Conservation (phyloP, 2,888 invertebrate genomes). For the Himalopsyche kuldschensis region DNA sequence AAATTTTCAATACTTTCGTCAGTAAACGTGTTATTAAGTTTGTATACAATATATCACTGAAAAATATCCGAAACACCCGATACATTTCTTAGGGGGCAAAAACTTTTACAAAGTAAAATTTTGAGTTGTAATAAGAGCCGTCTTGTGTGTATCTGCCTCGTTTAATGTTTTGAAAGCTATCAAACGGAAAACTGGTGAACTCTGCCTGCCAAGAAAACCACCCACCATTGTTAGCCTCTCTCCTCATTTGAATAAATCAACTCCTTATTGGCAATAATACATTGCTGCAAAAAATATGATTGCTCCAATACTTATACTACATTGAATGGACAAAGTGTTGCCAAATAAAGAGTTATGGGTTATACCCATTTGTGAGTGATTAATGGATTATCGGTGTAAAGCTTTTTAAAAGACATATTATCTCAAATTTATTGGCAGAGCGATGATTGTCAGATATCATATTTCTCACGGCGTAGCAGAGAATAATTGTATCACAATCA, state of each 20-base stretch:
- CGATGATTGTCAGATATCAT: no score
- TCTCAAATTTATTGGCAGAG: no score
- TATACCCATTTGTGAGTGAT: not conserved
- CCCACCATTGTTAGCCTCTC: not conserved
- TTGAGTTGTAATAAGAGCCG: not conserved
- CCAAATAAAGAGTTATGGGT: not conserved
- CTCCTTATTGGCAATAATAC: conserved; percentile 2
- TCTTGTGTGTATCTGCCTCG: conserved; percentile 5
- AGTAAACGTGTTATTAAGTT: no score
- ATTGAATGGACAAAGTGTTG: not conserved
- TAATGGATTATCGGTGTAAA: not conserved
- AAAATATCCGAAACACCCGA: not conserved
- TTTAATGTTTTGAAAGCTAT: conserved; percentile 7
- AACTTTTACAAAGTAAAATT: not conserved
- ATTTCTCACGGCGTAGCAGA: no score
- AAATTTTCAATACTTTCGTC: no score
- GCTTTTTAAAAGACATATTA: no score
- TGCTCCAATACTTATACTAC: not conserved
- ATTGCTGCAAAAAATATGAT: not conserved
- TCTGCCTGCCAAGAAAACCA: not conserved
- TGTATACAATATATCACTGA: no score
- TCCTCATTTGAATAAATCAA: conserved; percentile 13
- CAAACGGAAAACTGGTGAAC: not conserved
- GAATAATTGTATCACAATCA: no score
- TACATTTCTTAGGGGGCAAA: not conserved